Percentiles rank a stretch among this genome's conserved stretches.
Evolutionary conservation across 2,888 invertebrate genomes (phyloP).

Genomic region (Coenonympha glycerion): DNA sequence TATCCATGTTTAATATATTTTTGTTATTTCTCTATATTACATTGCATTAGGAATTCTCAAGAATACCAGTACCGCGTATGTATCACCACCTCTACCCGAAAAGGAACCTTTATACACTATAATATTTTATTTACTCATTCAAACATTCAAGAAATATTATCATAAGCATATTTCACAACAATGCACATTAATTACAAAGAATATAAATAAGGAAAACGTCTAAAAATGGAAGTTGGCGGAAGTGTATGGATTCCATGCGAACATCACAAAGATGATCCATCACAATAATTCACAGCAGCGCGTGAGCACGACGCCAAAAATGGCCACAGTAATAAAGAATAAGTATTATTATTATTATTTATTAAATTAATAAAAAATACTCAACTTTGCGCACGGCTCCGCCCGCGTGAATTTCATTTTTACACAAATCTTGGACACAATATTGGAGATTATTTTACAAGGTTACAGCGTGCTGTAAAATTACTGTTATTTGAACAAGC

Average conservation of each 20-base stretch:
- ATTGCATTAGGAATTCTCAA: too few relatives aligned
- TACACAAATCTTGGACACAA: too few relatives aligned
- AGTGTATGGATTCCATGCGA: not conserved
- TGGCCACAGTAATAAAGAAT: not conserved
- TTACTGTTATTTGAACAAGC: not conserved
- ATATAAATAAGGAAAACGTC: not conserved
- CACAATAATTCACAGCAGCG: not conserved
- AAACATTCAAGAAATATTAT: not conserved
- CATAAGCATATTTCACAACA: not conserved
- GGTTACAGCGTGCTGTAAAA: not conserved
- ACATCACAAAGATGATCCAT: not conserved
- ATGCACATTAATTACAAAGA: not conserved
- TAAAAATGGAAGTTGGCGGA: conserved; percentile 6
- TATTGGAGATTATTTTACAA: too few relatives aligned
- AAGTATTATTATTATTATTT: too few relatives aligned
- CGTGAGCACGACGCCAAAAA: not conserved
- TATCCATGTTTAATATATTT: too few relatives aligned
- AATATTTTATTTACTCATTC: not conserved
- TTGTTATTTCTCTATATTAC: too few relatives aligned
- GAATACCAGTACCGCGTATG: too few relatives aligned
- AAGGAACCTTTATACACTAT: too few relatives aligned
- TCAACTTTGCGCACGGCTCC: too few relatives aligned
- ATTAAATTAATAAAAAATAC: too few relatives aligned
- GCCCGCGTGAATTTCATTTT: too few relatives aligned
- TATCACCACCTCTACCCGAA: too few relatives aligned